Evolutionary conservation across 2,113 vertebrate genomes (phyloP), one percentile per base, ranked within the genome.

Genomic region (Labrus mixtus): DNA sequence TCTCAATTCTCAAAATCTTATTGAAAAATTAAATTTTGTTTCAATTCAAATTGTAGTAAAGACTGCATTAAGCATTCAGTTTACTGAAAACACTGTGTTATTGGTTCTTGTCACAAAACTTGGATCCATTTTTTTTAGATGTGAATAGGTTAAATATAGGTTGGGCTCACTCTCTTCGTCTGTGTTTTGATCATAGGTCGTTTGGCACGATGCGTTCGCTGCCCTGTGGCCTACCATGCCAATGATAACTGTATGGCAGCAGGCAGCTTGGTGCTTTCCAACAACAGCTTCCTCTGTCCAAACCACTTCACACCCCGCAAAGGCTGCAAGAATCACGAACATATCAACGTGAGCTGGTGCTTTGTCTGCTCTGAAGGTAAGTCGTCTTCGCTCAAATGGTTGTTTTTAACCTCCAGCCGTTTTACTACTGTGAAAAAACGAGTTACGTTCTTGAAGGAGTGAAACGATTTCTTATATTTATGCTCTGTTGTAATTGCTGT

Each of bases 291-390:
- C 90, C 97, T 99, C 87, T 99, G 98, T 83, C 97, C 98, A 46
- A 99, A 98, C 88, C 98, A 99, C 94, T 99, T 99, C 91, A 96
- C 95, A 1, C 94, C 98, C 0, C 95, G 98, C 51, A 95, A 97
- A 69, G 97, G 97, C 76, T 98, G 95, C 91, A 96, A 97, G 82
- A 98, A 99, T 92, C 98, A 99, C 0, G 97, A 99, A 68, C 98
- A 99, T 83, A 97, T 99, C 91, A 99, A 99, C 10, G 98, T 99
- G 62, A 99, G 98, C 95, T 99, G 98, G 97, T 99, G 98, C 92
- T 99, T 99, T 37, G 98, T 99, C 74, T 99, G 98, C 91, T 99
- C 98, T 0, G 97, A 99, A 96, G 98, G 98, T 97, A 87, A 94
- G 93, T 41, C 25, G n/a, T 19, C 8, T 10, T 9, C 15, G 12